Conservation (phyloP, 2,888 invertebrate genomes). For the Nudaria mundana region DNA sequence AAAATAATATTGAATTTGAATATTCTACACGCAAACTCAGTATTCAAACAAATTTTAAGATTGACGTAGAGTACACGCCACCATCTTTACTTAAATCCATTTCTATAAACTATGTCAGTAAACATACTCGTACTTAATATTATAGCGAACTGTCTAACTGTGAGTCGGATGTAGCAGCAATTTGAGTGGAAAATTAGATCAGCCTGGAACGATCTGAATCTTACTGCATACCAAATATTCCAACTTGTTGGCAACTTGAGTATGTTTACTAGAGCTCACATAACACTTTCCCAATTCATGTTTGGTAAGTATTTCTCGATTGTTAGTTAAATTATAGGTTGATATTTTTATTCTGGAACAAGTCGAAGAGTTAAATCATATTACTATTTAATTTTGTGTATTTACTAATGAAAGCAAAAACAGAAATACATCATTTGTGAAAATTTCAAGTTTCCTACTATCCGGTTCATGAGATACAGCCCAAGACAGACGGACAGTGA, state of each 20-base stretch:
- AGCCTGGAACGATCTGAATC: constrained; percentile 11
- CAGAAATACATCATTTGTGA: no score
- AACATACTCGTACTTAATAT: constrained; percentile 10
- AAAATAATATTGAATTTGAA: not conserved
- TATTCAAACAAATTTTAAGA: not conserved
- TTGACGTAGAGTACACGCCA: not conserved
- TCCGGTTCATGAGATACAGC: no score
- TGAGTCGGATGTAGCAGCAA: constrained; percentile 19
- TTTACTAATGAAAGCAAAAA: no score
- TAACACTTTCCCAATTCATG: constrained; percentile 33
- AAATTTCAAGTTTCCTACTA: no score
- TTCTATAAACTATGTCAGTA: constrained; percentile 1
- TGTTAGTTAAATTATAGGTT: not conserved
- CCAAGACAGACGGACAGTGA: no score
- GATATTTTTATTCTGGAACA: not conserved
- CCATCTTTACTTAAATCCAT: not conserved
- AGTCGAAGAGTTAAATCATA: no score
- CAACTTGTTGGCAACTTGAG: constrained; percentile 16
- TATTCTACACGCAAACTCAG: not conserved
- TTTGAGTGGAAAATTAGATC: constrained; percentile 31
- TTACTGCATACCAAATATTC: constrained; percentile 7
- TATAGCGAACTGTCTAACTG: constrained; percentile 9
- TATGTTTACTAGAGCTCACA: constrained; percentile 18
- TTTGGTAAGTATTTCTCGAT: constrained; percentile 1
- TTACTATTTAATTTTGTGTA: no score